Evolutionary conservation across 2,113 vertebrate genomes (phyloP).

Genomic region (Lepus timidus): DNA sequence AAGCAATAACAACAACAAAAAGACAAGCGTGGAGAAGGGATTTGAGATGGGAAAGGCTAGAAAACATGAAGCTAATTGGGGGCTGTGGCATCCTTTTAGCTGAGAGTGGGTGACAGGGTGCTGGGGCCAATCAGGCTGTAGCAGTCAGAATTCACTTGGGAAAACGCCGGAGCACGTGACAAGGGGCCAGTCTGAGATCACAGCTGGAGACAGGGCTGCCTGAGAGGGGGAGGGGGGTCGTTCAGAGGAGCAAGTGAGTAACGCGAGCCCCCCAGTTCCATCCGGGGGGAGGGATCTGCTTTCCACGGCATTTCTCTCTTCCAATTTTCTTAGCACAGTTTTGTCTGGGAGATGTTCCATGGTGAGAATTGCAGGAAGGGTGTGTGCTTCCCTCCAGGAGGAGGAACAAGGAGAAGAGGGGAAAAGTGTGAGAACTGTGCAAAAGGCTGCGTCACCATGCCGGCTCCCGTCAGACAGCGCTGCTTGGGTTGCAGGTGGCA

Average conservation of each 20-base stretch:
- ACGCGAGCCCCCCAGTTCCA: not conserved
- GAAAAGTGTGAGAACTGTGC: not conserved
- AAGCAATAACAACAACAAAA: no score
- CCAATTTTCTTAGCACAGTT: not conserved
- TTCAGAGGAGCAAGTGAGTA: not conserved
- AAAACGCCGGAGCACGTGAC: not conserved
- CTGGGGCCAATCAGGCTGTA: not conserved
- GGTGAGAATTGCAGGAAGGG: not conserved
- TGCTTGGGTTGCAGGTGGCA: not conserved
- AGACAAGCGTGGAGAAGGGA: not conserved
- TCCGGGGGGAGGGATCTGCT: not conserved
- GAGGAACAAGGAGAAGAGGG: not conserved
- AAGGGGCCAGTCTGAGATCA: not conserved
- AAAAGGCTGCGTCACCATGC: not conserved
- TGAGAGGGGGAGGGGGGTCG: not conserved
- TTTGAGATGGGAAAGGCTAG: not conserved
- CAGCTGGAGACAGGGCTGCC: not conserved
- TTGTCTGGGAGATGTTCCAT: slow-evolving; percentile 19
- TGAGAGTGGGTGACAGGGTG: not conserved
- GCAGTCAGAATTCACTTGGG: slow-evolving; percentile 14
- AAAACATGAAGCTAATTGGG: not conserved
- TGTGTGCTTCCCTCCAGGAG: not conserved
- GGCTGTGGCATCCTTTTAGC: not conserved
- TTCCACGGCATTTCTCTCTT: not conserved
- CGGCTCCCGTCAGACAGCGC: not conserved